phyloP scores from a whole-genome alignment of 2,113 vertebrate species.

The Labrus mixtus region DNA sequence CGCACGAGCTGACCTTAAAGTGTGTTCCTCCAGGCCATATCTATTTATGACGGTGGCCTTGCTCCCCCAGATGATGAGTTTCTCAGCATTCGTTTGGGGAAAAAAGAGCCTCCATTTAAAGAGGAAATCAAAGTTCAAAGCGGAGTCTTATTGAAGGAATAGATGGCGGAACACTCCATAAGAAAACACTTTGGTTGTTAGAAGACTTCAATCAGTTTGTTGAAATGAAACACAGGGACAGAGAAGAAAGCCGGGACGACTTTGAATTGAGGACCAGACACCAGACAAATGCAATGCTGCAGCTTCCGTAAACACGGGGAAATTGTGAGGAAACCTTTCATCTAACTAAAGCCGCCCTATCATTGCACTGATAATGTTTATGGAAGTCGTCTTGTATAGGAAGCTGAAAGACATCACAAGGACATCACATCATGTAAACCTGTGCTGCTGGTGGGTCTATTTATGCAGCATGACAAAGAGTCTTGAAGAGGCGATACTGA shows the following conservation, averaged over 20 bases:
- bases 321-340: conserved; percentile 57
- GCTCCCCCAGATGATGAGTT: conserved; percentile 76
- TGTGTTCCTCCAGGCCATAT: conserved; percentile 74
- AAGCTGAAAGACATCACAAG: conserved; percentile 77
- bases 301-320: conserved; percentile 69
- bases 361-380: conserved; percentile 61
- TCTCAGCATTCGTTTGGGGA: conserved; percentile 67
- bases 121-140: conserved; percentile 80
- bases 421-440: conserved; percentile 74
- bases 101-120: conserved; percentile 62
- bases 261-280: conserved; percentile 71
- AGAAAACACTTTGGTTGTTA: conserved; percentile 78
- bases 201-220: conserved; percentile 76
- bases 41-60: conserved; percentile 73
- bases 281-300: conserved; percentile 69
- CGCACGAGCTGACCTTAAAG: conserved; percentile 69
- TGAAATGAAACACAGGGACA: conserved; percentile 71
- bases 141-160: conserved; percentile 73
- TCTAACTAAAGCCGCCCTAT: conserved; percentile 50
- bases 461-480: conserved; percentile 67
- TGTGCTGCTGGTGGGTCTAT: conserved; percentile 58
- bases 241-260: conserved; percentile 41
- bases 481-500: conserved; percentile 52
- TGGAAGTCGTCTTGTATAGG: conserved; percentile 59
- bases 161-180: conserved; percentile 71